These are phyloP conservation scores for Coenonympha arcania DNA, from an alignment of 2,888 invertebrate genomes.

Conservation along the genomic window DNA sequence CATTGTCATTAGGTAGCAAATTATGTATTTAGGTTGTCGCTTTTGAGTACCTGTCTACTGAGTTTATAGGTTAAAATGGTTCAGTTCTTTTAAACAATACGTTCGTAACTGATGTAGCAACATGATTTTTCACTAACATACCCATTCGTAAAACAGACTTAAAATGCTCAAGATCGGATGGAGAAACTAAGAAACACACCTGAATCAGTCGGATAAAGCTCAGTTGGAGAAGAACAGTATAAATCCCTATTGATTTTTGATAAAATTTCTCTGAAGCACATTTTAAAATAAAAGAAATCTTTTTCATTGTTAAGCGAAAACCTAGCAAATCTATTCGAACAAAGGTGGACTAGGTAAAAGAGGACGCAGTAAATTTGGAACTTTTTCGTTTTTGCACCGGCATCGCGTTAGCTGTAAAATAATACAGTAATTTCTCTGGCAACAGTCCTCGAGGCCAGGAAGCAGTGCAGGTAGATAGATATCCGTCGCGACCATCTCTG, in stretches of 20 bases:
- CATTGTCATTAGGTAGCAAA: too few species aligned
- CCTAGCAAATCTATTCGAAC: constrained; percentile 8
- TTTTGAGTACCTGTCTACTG: too few species aligned
- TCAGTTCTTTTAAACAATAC: too few species aligned
- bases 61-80: too few species aligned
- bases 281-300: constrained; percentile 4
- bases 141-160: too few species aligned
- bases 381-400: constrained; percentile 18
- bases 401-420: constrained; percentile 27
- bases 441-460: constrained; percentile 34
- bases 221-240: too few species aligned
- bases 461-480: constrained; percentile 53
- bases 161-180: too few species aligned
- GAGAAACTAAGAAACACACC: too few species aligned
- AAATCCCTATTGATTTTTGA: not conserved
- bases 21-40: too few species aligned
- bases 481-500: constrained; percentile 59
- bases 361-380: constrained; percentile 12
- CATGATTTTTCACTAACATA: too few species aligned
- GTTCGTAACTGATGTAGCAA: too few species aligned
- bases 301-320: constrained; percentile 3
- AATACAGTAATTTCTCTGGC: constrained; percentile 33
- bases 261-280: constrained; percentile 4
- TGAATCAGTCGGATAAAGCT: too few species aligned
- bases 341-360: constrained; percentile 5